These are phyloP conservation scores for Stegastes partitus DNA, from an alignment of 2,113 vertebrate genomes.

Conservation along the genomic window DNA sequence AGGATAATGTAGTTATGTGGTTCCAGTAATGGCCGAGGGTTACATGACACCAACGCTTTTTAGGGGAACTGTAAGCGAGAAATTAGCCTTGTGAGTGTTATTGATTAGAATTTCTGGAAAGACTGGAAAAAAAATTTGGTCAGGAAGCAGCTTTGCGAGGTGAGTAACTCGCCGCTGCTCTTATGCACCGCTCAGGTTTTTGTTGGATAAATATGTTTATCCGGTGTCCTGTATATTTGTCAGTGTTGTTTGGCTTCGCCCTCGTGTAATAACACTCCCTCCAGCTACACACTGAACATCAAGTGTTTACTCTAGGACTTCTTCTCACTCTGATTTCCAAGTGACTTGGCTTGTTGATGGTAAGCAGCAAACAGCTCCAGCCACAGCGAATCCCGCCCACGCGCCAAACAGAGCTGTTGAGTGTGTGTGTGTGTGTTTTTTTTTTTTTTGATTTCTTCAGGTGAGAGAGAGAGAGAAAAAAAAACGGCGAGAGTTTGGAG, in stretches of 20 bases:
- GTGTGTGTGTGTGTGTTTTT: too few relatives aligned
- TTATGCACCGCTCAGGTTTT: constrained; percentile 12
- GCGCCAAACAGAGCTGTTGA: constrained; percentile 18
- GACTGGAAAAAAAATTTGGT: constrained; percentile 6
- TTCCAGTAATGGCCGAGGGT: neutral
- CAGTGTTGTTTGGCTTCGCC: constrained; percentile 42
- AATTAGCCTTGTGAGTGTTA: neutral
- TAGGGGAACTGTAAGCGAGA: neutral
- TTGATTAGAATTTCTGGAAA: constrained; percentile 16
- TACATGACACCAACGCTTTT: neutral
- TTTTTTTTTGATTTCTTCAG: constrained; percentile 48
- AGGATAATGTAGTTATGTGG: neutral
- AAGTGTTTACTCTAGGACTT: constrained; percentile 52
- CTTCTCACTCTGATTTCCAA: constrained; percentile 57
- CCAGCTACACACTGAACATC: constrained; percentile 37
- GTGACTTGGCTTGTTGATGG: constrained; percentile 75
- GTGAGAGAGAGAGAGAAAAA: constrained; percentile 27
- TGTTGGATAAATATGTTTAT: constrained; percentile 31
- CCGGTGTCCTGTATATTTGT: constrained; percentile 28
- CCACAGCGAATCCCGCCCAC: constrained; percentile 52
- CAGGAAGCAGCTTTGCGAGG: constrained; percentile 14
- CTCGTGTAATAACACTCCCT: constrained; percentile 36
- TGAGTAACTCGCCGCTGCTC: constrained; percentile 1
- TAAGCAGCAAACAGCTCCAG: constrained; percentile 50
- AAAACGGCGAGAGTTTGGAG: constrained; percentile 24